These are phyloP conservation scores for Balanococcus diminutus DNA, from an alignment of 2,888 invertebrate species.

Conservation along the genomic window DNA sequence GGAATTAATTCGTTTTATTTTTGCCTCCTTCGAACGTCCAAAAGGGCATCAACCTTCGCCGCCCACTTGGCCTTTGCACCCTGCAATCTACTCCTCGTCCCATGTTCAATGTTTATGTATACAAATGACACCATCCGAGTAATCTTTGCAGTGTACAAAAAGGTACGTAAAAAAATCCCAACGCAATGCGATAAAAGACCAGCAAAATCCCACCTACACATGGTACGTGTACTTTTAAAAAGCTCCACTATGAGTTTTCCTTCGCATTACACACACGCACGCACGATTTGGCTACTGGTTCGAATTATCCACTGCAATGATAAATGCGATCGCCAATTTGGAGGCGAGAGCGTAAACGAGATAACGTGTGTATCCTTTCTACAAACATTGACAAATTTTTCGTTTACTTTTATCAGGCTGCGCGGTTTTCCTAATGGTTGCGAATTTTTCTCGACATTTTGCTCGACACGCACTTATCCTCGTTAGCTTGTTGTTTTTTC, in stretches of 20 bases:
- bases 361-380: constrained; percentile 29
- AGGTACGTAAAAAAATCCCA: no score
- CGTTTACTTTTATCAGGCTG: constrained; percentile 37
- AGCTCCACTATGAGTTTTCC: neutral
- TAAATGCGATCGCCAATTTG: constrained; percentile 34
- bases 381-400: constrained; percentile 37
- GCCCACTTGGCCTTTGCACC: no score
- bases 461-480: constrained; percentile 29
- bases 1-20: no score
- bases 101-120: no score
- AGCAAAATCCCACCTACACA: no score
- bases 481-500: neutral
- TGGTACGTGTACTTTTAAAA: neutral
- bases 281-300: neutral
- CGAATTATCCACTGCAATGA: constrained; percentile 40
- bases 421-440: neutral
- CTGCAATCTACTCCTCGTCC: no score
- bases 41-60: no score
- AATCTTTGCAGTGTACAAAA: no score
- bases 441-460: constrained; percentile 33
- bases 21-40: no score
- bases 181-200: no score
- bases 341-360: constrained; percentile 26
- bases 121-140: no score
- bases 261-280: neutral